Evolutionary conservation across 2,888 invertebrate species (phyloP).

Genomic region (Parascotia fuliginaria): DNA sequence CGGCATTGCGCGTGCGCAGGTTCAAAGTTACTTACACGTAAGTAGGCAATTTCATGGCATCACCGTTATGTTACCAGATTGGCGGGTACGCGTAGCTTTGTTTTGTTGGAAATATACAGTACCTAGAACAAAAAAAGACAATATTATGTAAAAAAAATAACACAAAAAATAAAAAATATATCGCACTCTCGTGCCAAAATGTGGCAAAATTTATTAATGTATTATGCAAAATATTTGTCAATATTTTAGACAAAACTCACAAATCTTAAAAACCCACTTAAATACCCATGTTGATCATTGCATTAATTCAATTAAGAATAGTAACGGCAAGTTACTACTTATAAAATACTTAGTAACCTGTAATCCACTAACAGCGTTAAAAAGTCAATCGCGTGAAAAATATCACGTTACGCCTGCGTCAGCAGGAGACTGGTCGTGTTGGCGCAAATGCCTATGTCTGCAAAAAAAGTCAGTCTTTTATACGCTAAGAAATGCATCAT

Average conservation of each 20-base stretch:
- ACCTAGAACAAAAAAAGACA: conserved; percentile 13
- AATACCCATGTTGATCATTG: too few species aligned
- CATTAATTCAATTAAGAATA: too few species aligned
- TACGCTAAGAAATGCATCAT: background rate
- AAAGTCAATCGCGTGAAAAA: conserved; percentile 27
- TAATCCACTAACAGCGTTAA: too few species aligned
- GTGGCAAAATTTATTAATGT: too few species aligned
- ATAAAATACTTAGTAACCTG: too few species aligned
- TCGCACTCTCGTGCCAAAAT: too few species aligned
- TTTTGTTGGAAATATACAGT: background rate
- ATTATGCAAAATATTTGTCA: too few species aligned
- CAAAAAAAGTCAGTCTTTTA: conserved; percentile 1
- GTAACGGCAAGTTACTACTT: too few species aligned
- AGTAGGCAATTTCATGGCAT: conserved; percentile 38
- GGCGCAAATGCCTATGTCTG: conserved; percentile 3
- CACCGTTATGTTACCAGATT: conserved; percentile 43
- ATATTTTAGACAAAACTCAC: too few species aligned
- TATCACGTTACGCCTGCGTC: conserved; percentile 12
- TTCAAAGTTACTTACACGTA: conserved; percentile 39
- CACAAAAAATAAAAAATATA: too few species aligned
- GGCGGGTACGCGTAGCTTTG: conserved; percentile 25
- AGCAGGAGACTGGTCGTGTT: conserved; percentile 7
- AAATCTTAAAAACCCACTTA: too few species aligned
- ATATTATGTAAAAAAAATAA: background rate
- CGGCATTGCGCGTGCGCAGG: conserved; percentile 42